Evolutionary conservation across 92 coral and sea anemone species (phyloP), one percentile per base, ranked within the genome.

Genomic region (Umimayanthus kanabou): DNA sequence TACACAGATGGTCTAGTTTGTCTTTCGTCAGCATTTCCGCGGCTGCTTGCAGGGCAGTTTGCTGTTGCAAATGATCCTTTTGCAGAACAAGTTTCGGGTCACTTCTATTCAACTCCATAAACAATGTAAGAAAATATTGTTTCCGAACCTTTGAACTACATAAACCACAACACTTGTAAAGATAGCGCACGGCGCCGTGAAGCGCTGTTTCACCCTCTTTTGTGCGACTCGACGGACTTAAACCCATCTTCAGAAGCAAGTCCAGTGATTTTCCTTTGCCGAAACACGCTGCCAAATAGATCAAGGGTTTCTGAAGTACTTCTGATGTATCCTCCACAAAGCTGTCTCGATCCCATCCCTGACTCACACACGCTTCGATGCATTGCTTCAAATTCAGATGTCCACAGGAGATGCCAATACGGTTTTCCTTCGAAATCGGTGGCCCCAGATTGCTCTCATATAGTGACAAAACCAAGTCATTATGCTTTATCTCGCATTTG

Each of bases 371-470:
- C 77, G 87, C 78, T 83, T 83, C 87, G 47, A 83, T 83, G 78
- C 87, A 83, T 53, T 83, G 87, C 64, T 83, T 83, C 76, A 83
- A 72, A 30, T 83, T 83, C 7, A 83, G 76, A 70, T 83, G 87
- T 22, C 87, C 87, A 30, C 87, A 83, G 16, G 87, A 83, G 87
- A 83, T 83, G 30, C 87, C 87, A 42, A 83, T 83, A 29, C 87
- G 87, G 65, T 83, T 83, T 83, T 83, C 87, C 78, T 83, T 83
- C 78, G 87, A 83, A 71, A 83, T 83, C 77, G 87, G 87, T 50
- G 87, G 87, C 78, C 87, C 87, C 78, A 83, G 70, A 83, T 83
- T 83, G 26, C 87, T 83, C 25, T 83, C 87, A 25, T 83, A 83
- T 26, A 83, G 28, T 28, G 87, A 70, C 37, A 83, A 72, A 39